phyloP scores from a whole-genome alignment of 1,140 invertebrate genomes.

The Triops longicaudatus region DNA sequence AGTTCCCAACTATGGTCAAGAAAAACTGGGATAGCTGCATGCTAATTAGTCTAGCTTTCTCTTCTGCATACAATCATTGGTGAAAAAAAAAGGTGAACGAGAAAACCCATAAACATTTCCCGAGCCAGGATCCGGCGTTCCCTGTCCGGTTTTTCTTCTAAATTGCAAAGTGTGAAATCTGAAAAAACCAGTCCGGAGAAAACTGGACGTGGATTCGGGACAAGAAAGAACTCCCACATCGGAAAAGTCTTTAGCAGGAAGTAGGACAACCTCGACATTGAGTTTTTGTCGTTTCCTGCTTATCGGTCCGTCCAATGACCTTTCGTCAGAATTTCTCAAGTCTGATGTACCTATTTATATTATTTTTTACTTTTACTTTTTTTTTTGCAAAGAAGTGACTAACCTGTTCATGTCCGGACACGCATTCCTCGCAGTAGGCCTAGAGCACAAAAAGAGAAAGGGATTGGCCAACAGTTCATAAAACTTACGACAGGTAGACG shows the following conservation, averaged over 20 bases:
- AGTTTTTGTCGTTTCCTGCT: not conserved
- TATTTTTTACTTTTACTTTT: no score
- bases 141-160: not conserved
- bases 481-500: not conserved
- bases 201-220: constrained; percentile 58
- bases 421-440: no score
- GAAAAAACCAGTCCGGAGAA: not conserved
- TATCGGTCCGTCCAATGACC: not conserved
- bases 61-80: not conserved
- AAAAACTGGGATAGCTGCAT: not conserved
- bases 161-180: constrained; percentile 1
- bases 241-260: not conserved
- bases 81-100: not conserved
- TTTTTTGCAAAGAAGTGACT: no score
- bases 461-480: not conserved
- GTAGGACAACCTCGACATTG: constrained; percentile 5
- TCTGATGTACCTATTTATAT: no score
- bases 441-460: not conserved
- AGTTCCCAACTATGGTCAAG: not conserved
- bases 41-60: constrained; percentile 4
- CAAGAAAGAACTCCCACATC: constrained; percentile 54
- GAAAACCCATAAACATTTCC: not conserved
- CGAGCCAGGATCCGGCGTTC: not conserved
- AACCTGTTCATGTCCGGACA: no score
- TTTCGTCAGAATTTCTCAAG: no score